phyloP scores from a whole-genome alignment of 2,113 vertebrate species.

The Eulemur macaco region DNA sequence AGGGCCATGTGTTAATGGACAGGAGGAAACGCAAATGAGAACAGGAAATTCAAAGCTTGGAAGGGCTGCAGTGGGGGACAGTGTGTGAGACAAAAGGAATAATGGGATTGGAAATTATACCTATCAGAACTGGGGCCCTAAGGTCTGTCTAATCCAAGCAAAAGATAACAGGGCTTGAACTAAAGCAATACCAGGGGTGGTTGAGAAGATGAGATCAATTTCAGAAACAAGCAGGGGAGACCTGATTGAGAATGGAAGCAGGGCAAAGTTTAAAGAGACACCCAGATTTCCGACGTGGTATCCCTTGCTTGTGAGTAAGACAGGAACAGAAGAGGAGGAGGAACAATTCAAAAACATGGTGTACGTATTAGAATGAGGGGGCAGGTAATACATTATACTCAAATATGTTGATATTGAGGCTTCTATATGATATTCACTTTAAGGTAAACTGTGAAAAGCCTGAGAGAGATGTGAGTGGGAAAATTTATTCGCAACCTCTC shows the following conservation, averaged over 20 bases:
- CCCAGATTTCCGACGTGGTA: background rate
- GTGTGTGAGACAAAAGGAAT: background rate
- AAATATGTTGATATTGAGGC: background rate
- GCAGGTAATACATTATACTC: background rate
- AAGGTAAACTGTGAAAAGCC: background rate
- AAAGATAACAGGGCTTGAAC: background rate
- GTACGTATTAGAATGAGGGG: background rate
- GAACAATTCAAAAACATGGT: background rate
- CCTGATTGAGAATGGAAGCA: background rate
- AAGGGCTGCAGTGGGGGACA: background rate
- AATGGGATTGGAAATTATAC: background rate
- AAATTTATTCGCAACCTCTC: background rate
- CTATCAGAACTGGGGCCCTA: background rate
- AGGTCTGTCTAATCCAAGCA: background rate
- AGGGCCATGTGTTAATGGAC: background rate
- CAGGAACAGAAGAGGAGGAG: background rate
- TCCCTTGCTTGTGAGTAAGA: background rate
- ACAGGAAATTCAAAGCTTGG: background rate
- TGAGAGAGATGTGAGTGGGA: background rate
- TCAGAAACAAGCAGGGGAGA: background rate
- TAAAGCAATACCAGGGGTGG: background rate
- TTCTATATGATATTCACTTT: background rate
- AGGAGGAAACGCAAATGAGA: background rate
- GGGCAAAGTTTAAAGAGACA: background rate
- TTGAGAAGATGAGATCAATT: background rate